phyloP scores from a whole-genome alignment of 2,113 vertebrate genomes.

The Cololabis saira region DNA sequence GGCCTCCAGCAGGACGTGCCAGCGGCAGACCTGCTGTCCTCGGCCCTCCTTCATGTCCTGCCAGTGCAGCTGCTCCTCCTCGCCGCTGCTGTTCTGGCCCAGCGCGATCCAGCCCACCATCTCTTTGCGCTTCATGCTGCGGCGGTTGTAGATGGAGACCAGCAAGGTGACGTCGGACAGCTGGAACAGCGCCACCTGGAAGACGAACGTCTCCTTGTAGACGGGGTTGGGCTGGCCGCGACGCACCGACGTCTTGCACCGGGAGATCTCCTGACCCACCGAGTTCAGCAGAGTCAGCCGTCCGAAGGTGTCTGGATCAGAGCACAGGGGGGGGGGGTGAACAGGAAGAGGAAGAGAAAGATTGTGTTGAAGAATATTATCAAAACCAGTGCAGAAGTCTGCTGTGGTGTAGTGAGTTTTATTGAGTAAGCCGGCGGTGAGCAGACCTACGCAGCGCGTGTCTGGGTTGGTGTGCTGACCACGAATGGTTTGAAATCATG shows the following conservation, averaged over 20 bases:
- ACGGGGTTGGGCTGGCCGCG: conserved; percentile 94
- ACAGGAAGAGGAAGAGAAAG: background rate
- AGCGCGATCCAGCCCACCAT: conserved; percentile 96
- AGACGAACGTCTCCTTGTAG: conserved; percentile 97
- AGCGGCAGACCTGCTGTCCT: conserved; percentile 90
- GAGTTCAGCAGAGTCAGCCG: conserved; percentile 94
- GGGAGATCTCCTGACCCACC: conserved; percentile 92
- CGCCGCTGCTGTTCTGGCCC: conserved; percentile 93
- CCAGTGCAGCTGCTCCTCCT: conserved; percentile 94
- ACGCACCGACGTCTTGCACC: conserved; percentile 93
- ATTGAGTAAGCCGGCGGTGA: no score
- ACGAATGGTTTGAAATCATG: no score
- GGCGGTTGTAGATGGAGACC: conserved; percentile 91
- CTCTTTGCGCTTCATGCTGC: conserved; percentile 95
- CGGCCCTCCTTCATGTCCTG: conserved; percentile 91
- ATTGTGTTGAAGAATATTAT: no score
- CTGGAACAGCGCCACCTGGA: conserved; percentile 98
- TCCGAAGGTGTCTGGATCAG: conserved; percentile 87
- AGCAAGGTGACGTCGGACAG: conserved; percentile 94
- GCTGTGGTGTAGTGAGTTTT: no score
- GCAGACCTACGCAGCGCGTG: no score
- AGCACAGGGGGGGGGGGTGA: background rate
- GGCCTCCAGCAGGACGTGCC: conserved; percentile 88
- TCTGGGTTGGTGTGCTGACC: no score
- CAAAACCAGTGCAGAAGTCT: no score